Conservation (phyloP, 2,888 invertebrate species). For the Syritta pipiens region DNA sequence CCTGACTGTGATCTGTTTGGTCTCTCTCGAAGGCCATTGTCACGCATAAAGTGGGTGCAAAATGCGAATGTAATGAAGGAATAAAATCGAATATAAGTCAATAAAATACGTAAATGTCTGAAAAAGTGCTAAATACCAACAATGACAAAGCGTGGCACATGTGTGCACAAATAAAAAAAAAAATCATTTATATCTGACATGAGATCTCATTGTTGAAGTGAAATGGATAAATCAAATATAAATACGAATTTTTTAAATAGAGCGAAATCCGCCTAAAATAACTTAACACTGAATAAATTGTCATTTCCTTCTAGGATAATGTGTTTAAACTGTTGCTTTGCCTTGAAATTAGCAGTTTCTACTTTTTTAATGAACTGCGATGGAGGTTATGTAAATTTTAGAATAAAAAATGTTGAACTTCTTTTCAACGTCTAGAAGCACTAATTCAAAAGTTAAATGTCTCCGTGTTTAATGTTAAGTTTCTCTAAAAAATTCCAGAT, state of each 20-base stretch:
- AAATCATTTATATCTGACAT: conserved; percentile 9
- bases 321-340: not conserved
- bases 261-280: not conserved
- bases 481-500: no score
- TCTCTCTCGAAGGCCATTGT: no score
- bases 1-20: no score
- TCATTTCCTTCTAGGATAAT: not conserved
- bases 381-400: not conserved
- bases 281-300: conserved; percentile 24
- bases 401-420: not conserved
- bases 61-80: no score
- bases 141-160: conserved; percentile 1
- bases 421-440: no score
- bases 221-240: conserved; percentile 3
- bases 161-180: conserved; percentile 21
- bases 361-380: not conserved
- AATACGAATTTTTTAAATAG: not conserved
- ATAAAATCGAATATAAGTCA: not conserved
- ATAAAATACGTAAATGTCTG: conserved; percentile 3
- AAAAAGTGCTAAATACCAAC: conserved; percentile 22
- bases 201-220: not conserved
- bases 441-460: no score
- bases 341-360: conserved; percentile 2
- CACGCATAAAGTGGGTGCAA: no score
- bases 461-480: no score